Evolutionary conservation across 1,140 invertebrate genomes (phyloP).

Genomic region (Diorhabda elongata): DNA sequence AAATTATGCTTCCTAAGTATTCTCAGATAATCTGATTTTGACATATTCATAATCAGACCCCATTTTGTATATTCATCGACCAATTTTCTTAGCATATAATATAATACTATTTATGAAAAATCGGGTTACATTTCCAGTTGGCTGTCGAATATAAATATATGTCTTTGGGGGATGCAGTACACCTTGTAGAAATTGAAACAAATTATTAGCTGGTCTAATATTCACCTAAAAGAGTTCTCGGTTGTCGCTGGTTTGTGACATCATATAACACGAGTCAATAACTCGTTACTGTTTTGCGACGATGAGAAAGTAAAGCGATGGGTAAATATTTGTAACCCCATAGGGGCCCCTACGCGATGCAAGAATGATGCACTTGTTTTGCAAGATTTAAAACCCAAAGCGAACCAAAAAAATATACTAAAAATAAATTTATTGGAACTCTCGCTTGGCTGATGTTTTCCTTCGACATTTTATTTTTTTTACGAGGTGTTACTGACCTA

Average conservation of each 20-base stretch:
- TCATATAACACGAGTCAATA: slow-evolving; percentile 14
- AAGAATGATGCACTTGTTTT: slow-evolving; percentile 23
- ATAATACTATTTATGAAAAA: too few relatives aligned
- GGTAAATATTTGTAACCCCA: slow-evolving; percentile 17
- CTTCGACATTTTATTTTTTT: slow-evolving; percentile 8
- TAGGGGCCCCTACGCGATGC: slow-evolving; percentile 15
- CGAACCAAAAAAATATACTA: slow-evolving; percentile 22
- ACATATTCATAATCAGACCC: too few relatives aligned
- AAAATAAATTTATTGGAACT: slow-evolving; percentile 23
- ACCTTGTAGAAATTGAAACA: too few relatives aligned
- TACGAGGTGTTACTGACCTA: slow-evolving; percentile 4
- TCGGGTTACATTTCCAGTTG: too few relatives aligned
- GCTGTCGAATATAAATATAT: too few relatives aligned
- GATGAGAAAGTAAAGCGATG: not conserved
- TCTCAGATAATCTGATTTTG: too few relatives aligned
- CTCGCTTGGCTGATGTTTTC: not conserved
- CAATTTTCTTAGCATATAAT: too few relatives aligned
- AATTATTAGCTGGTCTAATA: too few relatives aligned
- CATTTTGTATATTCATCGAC: too few relatives aligned
- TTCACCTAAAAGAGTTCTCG: too few relatives aligned
- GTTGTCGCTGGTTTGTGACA: not conserved
- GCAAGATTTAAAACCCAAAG: slow-evolving; percentile 17
- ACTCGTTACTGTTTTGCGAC: slow-evolving; percentile 6
- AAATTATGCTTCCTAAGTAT: too few relatives aligned
- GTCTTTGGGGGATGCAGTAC: too few relatives aligned